Base-by-base conservation (phyloP, 2,797 vertebrate species). In the Echeneis naucrates region DNA sequence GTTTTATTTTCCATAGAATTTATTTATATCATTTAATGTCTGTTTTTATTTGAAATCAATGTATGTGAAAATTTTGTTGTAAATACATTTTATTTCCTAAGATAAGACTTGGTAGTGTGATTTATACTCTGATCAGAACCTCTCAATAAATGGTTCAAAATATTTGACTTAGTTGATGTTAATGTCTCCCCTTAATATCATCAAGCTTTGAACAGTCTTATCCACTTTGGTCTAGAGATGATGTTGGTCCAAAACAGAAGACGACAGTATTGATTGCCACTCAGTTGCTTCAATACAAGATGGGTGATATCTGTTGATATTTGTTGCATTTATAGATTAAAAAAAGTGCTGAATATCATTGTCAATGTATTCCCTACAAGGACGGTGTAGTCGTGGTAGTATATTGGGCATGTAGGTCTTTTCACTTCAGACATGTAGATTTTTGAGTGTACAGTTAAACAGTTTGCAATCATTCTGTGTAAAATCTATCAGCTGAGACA, bases 1-100 rank as follows among this genome's bases (percentile, higher is more conserved):
- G 96, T 96, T 97, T 97, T 95, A 95, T 94, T 98, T 97, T 97
- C 96, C 97, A 97, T 97, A 97, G 96, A 98, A 95, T 95, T 97
- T 98, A 98, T 98, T 98, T 98, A 98, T 98, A 98, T 94, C 94
- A 94, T 93, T 94, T 96, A 93, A 87, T 90, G 91, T 94, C 89
- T 86, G 94, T 91, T 95, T 95, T 94, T 94, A 96, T 96, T 97
- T 97, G 94, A 96, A 96, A 88, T 81, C 80, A 60, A 96, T 95
- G 83, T 93, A 91, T 83, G 96, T 97, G 95, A 96, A 96, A 94
- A 95, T 94, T 95, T 93, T 96, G 95, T 96, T 98, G 96, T 98
- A 98, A 96, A 97, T 98, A 98, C 95, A 95, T 97, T 96, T 96
- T 94, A 94, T 94, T 94, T 94, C 94, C 94, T 96, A 94, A 93